A percentile compares a stretch with the other conserved stretches of the same genome.
These are phyloP conservation scores for Silvanus unidentatus DNA, from an alignment of 2,888 invertebrate genomes.

Conservation along the genomic window DNA sequence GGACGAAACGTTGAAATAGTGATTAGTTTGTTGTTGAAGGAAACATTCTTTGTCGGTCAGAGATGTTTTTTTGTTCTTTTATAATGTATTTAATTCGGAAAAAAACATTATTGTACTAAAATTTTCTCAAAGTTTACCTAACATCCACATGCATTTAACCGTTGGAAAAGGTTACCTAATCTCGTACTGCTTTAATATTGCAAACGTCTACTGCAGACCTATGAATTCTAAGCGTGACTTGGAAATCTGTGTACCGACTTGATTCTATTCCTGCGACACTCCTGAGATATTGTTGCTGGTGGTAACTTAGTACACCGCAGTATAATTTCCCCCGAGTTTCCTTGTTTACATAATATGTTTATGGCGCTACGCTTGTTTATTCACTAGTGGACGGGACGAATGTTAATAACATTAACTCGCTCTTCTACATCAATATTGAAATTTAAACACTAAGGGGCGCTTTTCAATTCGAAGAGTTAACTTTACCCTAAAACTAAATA, in stretches of 20 bases:
- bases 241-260: constrained; percentile 27
- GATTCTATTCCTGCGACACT: constrained; percentile 33
- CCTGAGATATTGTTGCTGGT: constrained; percentile 31
- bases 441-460: no score
- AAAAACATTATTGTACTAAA: no score
- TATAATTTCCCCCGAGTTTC: constrained; percentile 46
- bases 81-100: no score
- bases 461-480: no score
- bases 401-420: constrained; percentile 12
- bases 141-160: no score
- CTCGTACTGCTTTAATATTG: constrained; percentile 16
- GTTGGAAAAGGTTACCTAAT: no score
- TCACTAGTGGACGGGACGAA: constrained; percentile 22
- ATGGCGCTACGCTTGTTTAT: constrained; percentile 34
- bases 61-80: constrained; percentile 17
- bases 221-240: constrained; percentile 29
- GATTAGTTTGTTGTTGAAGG: no score
- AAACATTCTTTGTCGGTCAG: constrained; percentile 10
- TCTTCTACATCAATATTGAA: no score
- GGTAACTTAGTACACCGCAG: constrained; percentile 26
- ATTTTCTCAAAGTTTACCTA: no score
- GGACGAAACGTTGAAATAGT: no score
- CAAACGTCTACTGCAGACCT: constrained; percentile 23
- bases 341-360: constrained; percentile 47
- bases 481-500: no score